Conservation (phyloP, 2,113 vertebrate species). For the Smithornis capensis region DNA sequence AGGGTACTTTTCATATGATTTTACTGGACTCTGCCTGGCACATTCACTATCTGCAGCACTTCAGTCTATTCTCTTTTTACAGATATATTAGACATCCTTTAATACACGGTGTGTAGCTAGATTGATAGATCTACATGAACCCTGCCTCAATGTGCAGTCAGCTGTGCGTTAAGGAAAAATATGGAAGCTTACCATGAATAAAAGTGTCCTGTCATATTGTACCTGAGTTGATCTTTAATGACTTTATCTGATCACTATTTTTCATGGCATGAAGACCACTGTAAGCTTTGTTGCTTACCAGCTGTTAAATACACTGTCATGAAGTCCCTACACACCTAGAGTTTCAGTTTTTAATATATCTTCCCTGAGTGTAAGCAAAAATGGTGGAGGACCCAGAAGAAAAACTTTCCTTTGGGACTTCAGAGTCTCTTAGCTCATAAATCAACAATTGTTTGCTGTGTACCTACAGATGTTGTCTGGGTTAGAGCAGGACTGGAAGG, state of each 20-base stretch:
- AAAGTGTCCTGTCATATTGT: neutral
- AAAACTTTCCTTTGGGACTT: neutral
- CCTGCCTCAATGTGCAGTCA: neutral
- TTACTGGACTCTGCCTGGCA: neutral
- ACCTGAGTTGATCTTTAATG: neutral
- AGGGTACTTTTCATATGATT: neutral
- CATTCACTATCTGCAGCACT: neutral
- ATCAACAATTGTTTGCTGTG: accelerated
- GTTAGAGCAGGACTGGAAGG: neutral
- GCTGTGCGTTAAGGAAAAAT: neutral
- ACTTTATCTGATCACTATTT: neutral
- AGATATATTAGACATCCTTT: neutral
- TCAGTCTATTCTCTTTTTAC: neutral
- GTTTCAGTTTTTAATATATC: neutral
- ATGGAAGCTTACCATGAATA: neutral
- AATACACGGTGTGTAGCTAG: neutral
- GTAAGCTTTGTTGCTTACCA: neutral
- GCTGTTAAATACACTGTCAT: neutral
- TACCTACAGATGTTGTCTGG: neutral
- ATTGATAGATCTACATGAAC: neutral
- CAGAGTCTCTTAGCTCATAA: neutral
- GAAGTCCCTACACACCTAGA: neutral
- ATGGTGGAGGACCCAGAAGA: neutral
- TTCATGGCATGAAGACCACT: neutral
- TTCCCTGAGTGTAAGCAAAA: neutral